These are phyloP conservation scores for Pseudolycoriella hygida DNA, from an alignment of 2,888 invertebrate genomes.

Conservation along the genomic window DNA sequence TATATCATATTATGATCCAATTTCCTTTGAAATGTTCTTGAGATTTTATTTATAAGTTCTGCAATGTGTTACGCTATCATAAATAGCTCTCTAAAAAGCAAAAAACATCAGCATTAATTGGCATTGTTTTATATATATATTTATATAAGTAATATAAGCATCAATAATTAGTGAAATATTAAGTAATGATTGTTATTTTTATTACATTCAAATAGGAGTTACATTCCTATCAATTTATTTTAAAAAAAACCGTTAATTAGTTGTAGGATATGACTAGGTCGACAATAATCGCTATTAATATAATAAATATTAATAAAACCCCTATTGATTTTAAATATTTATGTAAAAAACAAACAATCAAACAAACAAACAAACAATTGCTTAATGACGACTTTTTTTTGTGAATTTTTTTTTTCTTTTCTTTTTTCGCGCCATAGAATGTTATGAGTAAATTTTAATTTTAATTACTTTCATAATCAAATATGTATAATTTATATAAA, in stretches of 20 bases:
- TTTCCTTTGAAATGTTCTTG: background rate
- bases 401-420: background rate
- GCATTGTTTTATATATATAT: no score
- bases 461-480: background rate
- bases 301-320: background rate
- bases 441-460: background rate
- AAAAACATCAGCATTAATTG: no score
- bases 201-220: no score
- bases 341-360: constrained; percentile 2
- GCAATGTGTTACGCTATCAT: no score
- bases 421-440: background rate
- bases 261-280: constrained; percentile 4
- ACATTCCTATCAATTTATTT: no score
- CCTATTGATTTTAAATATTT: background rate
- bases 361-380: constrained; percentile 1
- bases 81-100: no score
- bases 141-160: no score
- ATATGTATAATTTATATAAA: background rate
- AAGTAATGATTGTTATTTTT: no score
- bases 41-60: no score
- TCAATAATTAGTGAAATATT: no score
- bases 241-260: background rate
- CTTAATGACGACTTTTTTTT: background rate
- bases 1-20: background rate
- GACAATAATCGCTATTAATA: constrained; percentile 3